A percentile compares a stretch with the other conserved stretches of the same genome.
Conservation (phyloP, 2,113 vertebrate genomes). For the Pogona vitticeps region DNA sequence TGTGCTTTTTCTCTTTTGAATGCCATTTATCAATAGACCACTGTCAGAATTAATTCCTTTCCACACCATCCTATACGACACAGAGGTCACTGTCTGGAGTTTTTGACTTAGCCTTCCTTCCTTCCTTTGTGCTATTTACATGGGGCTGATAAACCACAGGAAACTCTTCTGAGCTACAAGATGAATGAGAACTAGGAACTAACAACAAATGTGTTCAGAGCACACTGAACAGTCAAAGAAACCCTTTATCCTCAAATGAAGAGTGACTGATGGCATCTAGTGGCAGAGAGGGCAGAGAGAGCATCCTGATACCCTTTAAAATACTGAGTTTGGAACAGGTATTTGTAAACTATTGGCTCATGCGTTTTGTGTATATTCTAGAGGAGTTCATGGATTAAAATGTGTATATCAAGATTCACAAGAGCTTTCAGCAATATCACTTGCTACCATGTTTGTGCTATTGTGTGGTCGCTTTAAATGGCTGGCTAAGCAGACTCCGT, state of each 20-base stretch:
- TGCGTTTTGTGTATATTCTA: slow-evolving; percentile 28
- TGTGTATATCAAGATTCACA: neutral
- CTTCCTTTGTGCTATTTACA: slow-evolving; percentile 49
- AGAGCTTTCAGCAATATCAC: neutral
- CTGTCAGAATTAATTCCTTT: slow-evolving; percentile 27
- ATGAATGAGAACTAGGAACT: slow-evolving; percentile 41
- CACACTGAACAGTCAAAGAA: neutral
- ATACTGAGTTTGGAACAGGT: slow-evolving; percentile 17
- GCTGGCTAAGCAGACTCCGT: slow-evolving; percentile 47
- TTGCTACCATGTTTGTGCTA: neutral
- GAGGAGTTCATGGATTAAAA: neutral
- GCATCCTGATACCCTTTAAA: slow-evolving; percentile 26
- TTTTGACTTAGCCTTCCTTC: slow-evolving; percentile 36
- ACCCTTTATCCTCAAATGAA: slow-evolving; percentile 20
- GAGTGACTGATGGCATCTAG: slow-evolving; percentile 22
- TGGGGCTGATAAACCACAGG: slow-evolving; percentile 50
- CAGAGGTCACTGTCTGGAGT: slow-evolving; percentile 26
- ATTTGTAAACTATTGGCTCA: neutral
- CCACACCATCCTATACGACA: slow-evolving; percentile 23
- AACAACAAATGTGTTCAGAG: slow-evolving; percentile 53
- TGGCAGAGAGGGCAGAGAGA: neutral
- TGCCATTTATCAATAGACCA: slow-evolving; percentile 54
- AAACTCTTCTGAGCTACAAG: slow-evolving; percentile 37
- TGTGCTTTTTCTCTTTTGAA: slow-evolving; percentile 45
- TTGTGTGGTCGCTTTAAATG: slow-evolving; percentile 35